Conservation (phyloP, 2,888 invertebrate genomes). For the Drosophila merina region DNA sequence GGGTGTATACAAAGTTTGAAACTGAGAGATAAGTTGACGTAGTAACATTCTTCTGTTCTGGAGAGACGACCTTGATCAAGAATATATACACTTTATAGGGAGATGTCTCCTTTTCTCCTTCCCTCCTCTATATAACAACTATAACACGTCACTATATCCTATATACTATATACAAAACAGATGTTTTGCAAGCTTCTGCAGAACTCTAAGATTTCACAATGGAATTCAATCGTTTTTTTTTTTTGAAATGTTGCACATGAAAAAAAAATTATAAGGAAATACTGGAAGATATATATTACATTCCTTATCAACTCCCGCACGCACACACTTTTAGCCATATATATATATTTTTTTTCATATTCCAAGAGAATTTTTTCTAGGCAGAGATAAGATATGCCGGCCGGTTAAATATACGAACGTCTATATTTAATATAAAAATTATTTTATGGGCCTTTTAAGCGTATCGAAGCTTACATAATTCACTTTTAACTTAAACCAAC, state of each 20-base stretch:
- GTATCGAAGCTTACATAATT: conserved; percentile 18
- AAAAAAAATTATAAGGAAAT: background rate
- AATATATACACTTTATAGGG: too few relatives aligned
- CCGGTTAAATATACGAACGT: conserved; percentile 12
- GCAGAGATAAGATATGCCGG: conserved; percentile 13
- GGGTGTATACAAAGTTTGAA: too few relatives aligned
- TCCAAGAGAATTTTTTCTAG: background rate
- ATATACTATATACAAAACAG: background rate
- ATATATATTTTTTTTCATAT: conserved; percentile 5
- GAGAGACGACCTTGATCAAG: too few relatives aligned
- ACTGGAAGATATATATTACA: background rate
- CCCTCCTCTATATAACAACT: too few relatives aligned
- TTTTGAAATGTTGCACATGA: background rate
- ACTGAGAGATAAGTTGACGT: too few relatives aligned
- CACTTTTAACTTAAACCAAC: conserved; percentile 13
- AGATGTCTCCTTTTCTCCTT: too few relatives aligned
- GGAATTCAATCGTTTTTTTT: background rate
- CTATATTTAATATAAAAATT: background rate
- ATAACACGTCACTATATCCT: background rate
- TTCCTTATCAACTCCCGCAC: background rate
- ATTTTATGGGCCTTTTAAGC: conserved; percentile 1
- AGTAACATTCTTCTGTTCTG: too few relatives aligned
- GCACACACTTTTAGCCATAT: background rate
- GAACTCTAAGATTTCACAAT: background rate
- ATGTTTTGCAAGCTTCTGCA: background rate